Percentiles rank a stretch among this genome's conserved stretches.
Conservation (phyloP, 2,113 vertebrate genomes). For the Muscicapa adusta region DNA sequence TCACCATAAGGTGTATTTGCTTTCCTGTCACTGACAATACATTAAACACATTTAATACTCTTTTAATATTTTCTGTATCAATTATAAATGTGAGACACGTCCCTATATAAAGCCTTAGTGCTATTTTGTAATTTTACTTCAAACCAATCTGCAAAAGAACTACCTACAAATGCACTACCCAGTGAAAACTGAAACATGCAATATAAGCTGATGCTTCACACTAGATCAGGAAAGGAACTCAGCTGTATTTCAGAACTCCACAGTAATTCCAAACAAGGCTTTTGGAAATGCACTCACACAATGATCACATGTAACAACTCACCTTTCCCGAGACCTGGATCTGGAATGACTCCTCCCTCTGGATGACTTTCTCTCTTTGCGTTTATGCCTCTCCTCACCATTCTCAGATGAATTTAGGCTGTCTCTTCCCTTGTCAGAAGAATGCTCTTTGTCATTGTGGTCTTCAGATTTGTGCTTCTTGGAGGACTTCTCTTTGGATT, state of each 20-base stretch:
- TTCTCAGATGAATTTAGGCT: constrained; percentile 88
- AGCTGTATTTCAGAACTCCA: neutral
- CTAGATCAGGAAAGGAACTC: neutral
- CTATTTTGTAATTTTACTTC: neutral
- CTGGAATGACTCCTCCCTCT: constrained; percentile 87
- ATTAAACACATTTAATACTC: neutral
- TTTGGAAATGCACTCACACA: neutral
- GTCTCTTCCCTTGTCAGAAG: constrained; percentile 84
- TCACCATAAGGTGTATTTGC: neutral
- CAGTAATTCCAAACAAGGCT: neutral
- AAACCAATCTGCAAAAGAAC: neutral
- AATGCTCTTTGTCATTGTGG: constrained; percentile 81
- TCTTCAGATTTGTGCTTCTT: constrained; percentile 91
- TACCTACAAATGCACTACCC: neutral
- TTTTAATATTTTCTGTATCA: neutral
- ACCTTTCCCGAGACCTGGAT: constrained; percentile 93
- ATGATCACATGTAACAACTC: neutral
- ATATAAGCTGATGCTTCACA: neutral
- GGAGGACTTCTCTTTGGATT: constrained; percentile 88
- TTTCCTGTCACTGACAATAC: neutral
- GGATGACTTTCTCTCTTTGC: constrained; percentile 87
- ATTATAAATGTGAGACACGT: neutral
- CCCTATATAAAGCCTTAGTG: neutral
- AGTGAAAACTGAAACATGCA: neutral
- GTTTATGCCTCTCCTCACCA: constrained; percentile 89